These are phyloP conservation scores for Lordiphosa stackelbergi DNA, from an alignment of 1,140 invertebrate species.

Conservation along the genomic window DNA sequence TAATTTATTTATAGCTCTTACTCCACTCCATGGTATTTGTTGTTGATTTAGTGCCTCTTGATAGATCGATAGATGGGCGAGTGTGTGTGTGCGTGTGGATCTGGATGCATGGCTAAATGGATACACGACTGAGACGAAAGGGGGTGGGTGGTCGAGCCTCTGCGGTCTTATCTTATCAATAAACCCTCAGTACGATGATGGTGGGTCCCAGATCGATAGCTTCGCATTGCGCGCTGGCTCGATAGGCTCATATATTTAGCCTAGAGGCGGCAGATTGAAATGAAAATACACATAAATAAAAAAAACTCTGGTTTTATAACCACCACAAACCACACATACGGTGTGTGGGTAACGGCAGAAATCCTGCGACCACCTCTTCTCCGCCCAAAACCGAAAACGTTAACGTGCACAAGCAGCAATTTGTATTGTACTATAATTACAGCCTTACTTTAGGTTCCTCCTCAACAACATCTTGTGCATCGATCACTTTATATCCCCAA, in stretches of 20 bases:
- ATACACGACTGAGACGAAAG: constrained; percentile 3
- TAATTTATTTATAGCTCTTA: constrained; percentile 72
- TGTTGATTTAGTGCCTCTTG: constrained; percentile 73
- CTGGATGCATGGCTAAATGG: constrained; percentile 33
- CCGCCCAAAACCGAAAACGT: constrained; percentile 14
- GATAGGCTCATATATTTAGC: constrained; percentile 62
- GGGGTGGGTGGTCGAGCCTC: constrained; percentile 10
- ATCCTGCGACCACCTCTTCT: constrained; percentile 1
- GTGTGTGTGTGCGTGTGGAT: constrained; percentile 19
- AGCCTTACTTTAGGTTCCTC: background rate
- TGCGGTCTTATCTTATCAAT: constrained; percentile 56
- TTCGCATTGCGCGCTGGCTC: constrained; percentile 27
- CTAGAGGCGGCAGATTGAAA: constrained; percentile 71
- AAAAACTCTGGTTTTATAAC: constrained; percentile 64
- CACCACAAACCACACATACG: constrained; percentile 31
- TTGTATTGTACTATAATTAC: constrained; percentile 56
- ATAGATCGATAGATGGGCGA: constrained; percentile 50
- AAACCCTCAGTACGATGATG: constrained; percentile 28
- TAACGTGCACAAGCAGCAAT: constrained; percentile 53
- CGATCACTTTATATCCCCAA: background rate
- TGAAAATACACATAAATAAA: constrained; percentile 21
- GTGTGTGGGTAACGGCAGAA: constrained; percentile 32
- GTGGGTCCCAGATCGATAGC: constrained; percentile 65
- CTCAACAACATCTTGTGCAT: background rate
- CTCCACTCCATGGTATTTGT: constrained; percentile 48